Evolutionary conservation across 2,888 invertebrate genomes (phyloP).

Genomic region (Andrena camellia): DNA sequence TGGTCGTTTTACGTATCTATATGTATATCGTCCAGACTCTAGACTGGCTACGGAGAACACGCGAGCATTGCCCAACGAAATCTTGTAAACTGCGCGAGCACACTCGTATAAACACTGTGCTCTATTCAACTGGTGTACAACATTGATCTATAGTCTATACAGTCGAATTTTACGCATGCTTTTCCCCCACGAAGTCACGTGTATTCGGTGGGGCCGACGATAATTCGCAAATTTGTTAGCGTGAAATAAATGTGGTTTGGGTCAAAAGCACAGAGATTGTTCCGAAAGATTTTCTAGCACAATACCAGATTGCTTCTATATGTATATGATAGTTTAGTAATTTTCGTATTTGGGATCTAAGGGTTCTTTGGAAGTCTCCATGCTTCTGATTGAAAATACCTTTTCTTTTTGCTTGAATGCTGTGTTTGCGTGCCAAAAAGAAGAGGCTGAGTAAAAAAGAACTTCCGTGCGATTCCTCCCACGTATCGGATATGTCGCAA

Average conservation of each 20-base stretch:
- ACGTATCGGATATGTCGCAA: conserved; percentile 48
- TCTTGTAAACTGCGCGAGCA: not conserved
- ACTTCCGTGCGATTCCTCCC: conserved; percentile 27
- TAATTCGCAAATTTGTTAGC: too few species aligned
- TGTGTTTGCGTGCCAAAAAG: not conserved
- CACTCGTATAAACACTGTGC: not conserved
- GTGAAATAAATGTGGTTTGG: too few species aligned
- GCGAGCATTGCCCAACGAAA: not conserved
- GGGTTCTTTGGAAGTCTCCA: not conserved
- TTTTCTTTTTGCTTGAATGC: not conserved
- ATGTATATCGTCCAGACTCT: too few species aligned
- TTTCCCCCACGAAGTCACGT: too few species aligned
- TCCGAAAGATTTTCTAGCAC: not conserved
- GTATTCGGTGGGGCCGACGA: too few species aligned
- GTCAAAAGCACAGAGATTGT: conserved; percentile 19
- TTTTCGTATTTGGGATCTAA: not conserved
- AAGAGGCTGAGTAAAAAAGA: conserved; percentile 36
- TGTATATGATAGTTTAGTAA: not conserved
- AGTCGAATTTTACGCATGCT: too few species aligned
- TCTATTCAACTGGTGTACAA: not conserved
- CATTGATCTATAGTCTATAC: too few species aligned
- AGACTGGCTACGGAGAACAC: conserved; percentile 1
- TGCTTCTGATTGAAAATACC: not conserved
- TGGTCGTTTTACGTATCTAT: conserved; percentile 15
- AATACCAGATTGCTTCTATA: not conserved